Percentiles rank a stretch among this genome's conserved stretches.
Evolutionary conservation across 2,113 vertebrate species (phyloP).

Genomic region (Plotosus lineatus): DNA sequence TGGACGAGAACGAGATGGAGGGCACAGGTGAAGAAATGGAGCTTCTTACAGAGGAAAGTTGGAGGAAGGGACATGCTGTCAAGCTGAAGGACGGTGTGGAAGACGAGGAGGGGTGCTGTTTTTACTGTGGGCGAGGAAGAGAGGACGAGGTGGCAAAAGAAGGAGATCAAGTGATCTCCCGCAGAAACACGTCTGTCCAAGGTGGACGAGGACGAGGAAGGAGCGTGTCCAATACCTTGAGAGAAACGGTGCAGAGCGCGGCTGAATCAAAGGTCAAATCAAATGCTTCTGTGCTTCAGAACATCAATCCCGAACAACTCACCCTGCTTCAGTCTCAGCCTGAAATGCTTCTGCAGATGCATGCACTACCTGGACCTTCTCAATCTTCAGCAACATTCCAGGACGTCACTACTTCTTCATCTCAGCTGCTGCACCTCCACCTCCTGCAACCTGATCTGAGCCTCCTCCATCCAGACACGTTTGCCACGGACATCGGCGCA

Average conservation of each 20-base stretch:
- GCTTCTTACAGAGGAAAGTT: slow-evolving; percentile 53
- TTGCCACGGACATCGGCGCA: not conserved
- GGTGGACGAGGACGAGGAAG: not conserved
- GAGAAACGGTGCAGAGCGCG: not conserved
- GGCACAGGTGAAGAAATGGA: slow-evolving; percentile 38
- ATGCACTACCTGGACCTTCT: slow-evolving; percentile 2
- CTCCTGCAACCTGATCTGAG: slow-evolving; percentile 20
- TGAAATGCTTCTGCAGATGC: slow-evolving; percentile 40
- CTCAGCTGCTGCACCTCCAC: slow-evolving; percentile 46
- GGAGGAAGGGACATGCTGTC: slow-evolving; percentile 29
- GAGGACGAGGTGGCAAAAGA: slow-evolving; percentile 32
- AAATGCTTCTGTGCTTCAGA: slow-evolving; percentile 5
- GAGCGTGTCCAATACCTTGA: not conserved
- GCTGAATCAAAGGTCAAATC: slow-evolving; percentile 16
- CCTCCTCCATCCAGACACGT: slow-evolving; percentile 43
- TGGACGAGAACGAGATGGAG: slow-evolving; percentile 46
- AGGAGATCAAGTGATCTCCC: not conserved
- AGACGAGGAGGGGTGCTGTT: slow-evolving; percentile 59
- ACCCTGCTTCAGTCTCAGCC: slow-evolving; percentile 41
- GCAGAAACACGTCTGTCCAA: not conserved
- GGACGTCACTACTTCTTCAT: not conserved
- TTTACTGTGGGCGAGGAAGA: slow-evolving; percentile 62
- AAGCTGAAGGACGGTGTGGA: slow-evolving; percentile 42
- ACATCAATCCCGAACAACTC: slow-evolving; percentile 9
- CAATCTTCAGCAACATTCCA: slow-evolving; percentile 35